Evolutionary conservation across 1,140 invertebrate species (phyloP), one percentile per base, ranked within the genome.

Genomic region (Hetaerina americana): DNA sequence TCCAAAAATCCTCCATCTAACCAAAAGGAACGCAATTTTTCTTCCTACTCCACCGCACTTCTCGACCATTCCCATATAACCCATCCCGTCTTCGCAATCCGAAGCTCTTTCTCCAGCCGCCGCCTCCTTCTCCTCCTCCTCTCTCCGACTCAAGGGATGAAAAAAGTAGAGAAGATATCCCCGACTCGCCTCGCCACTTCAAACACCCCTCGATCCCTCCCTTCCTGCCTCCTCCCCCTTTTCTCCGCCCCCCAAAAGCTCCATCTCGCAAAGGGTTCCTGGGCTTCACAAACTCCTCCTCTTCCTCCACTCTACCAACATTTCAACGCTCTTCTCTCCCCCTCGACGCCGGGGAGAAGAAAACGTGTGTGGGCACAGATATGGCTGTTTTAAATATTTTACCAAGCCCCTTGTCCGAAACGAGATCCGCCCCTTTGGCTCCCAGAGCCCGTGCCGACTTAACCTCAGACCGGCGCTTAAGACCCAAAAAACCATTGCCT

Each of bases 371-470:
- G 40, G 40, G 40, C 40, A 57, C 40, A 57, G 40, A 57, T 57
- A 57, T 57, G 40, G 40, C 40, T 57, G 40, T 57, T 57, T 57
- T 57, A 57, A 57, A 57, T 57, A 57, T 57, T 57, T 57, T 57
- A 57, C 22, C 40, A n/a, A 57, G 22, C 40, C 40, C 40, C 40
- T 57, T 57, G 40, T 57, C 40, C 40, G 40, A 57, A n/a, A 3
- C 2, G 40, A 57, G 40, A 5, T 57, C 40, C 40, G 15, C 40
- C 40, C 2, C 40, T 40, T n/a, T 40, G 31, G 31, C 31, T 40
- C 31, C 31, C 18, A 18, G n/a, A n/a, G 6, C 31, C 31, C 31
- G 31, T 10, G 40, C 40, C 40, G 40, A 10, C 40, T 57, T 57
- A 57, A 57, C 40, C 40, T 57, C 40, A 57, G 22, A 57, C 40